Base-by-base conservation (phyloP, 1,140 invertebrate genomes). In the Akabosia matsudoensis region DNA sequence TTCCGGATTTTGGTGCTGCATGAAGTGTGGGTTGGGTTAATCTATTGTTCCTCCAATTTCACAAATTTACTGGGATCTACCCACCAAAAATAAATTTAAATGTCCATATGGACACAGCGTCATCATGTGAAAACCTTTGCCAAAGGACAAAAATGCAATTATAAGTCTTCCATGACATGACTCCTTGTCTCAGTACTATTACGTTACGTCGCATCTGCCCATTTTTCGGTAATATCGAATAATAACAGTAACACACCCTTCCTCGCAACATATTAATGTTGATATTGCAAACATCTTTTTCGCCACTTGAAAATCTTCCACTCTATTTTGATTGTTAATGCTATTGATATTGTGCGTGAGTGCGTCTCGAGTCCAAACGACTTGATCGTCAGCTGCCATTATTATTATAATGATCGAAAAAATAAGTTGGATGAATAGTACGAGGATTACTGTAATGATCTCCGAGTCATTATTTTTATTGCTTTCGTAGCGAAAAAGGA, bases 381-480 rank as follows among this genome's bases (percentile, higher is more conserved):
- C 37, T 45, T 45, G 7, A 45, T 45, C 37, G 7, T 45, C 37
- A 18, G 37, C 37, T 45, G 37, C 18, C 18, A 67, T 30, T 67
- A 67, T 67, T 30, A 67, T 67, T 30, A 67, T 67, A 31, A 67
- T 67, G 61, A 22, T 31, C 3, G 24, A 31, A 67, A 67, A 67
- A 31, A 13, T 67, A n/a, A 45, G 37, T 45, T 45, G 7, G n/a
- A n/a, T n/a, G n/a, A n/a, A n/a, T n/a, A n/a, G n/a, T n/a, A n/a
- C n/a, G 54, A 31, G 61, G 61, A 67, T 67, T 67, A 67, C 61
- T 67, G 61, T 67, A 67, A 67, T 67, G 61, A 67, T 67, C 61
- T 30, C 61, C 10, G 28, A n/a, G n/a, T 67, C 61, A 67, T 67
- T 67, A 67, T 67, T 67, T 67, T 67, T 67, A 67, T 67, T 24